Evolutionary conservation across 2,888 invertebrate species (phyloP), one percentile per base, ranked within the genome.

Genomic region (Hirtodrosophila duncani): DNA sequence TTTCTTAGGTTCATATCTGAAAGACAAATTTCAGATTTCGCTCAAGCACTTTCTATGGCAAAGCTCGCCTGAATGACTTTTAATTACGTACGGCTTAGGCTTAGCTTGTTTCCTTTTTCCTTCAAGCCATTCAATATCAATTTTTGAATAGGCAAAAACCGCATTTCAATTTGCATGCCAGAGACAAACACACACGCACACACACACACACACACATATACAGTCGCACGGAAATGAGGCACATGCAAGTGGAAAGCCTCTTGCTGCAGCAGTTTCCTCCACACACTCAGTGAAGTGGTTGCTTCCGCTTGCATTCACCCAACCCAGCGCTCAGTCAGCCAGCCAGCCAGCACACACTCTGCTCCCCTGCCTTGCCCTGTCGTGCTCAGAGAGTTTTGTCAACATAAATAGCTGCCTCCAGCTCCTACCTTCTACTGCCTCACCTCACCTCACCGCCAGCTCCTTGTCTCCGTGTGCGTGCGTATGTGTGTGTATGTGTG

Each of bases 291-390:
- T 44, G 43, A 66, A 69, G 71, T 67, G 63, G 39, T 31, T 60
- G 46, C 64, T 57, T 68, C 74, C 78, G 69, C 57, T 50, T 69
- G 59, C 74, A 64, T 57, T 45, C 57, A 52, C 11, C 59, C 56
- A 45, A 34, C 20, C 17, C 48, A 56, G 58, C 23, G 44, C 34
- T 26, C 44, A 33, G 52, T 18, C 48, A 50, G 33, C 57, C 41
- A 69, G 50, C n/a, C n/a, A n/a, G n/a, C n/a, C n/a, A n/a, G n/a
- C n/a, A n/a, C n/a, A n/a, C n/a, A n/a, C n/a, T n/a, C n/a, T n/a
- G n/a, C n/a, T n/a, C n/a, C n/a, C n/a, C n/a, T n/a, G n/a, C n/a
- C n/a, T n/a, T n/a, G n/a, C n/a, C n/a, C n/a, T n/a, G n/a, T n/a
- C n/a, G n/a, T n/a, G n/a, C n/a, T n/a, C n/a, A n/a, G n/a, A n/a